Conservation (phyloP, 2,113 vertebrate genomes). For the Scortum barcoo region DNA sequence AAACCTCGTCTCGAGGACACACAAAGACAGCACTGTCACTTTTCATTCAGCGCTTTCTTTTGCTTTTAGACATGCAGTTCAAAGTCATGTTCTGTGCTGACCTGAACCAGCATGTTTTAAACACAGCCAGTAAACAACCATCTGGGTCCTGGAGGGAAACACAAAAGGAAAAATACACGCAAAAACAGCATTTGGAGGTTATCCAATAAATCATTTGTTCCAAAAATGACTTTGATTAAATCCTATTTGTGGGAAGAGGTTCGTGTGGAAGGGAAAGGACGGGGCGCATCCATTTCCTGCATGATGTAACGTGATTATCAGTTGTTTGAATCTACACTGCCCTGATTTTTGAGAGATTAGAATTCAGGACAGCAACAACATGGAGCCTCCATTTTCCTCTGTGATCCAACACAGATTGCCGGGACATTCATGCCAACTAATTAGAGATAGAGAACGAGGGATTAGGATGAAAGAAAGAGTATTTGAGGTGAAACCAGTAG, state of each 20-base stretch:
- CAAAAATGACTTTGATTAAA: constrained; percentile 14
- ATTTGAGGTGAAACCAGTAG: constrained; percentile 38
- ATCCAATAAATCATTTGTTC: constrained; percentile 5
- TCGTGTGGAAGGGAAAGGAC: constrained; percentile 1
- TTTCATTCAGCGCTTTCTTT: constrained; percentile 19
- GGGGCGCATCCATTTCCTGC: constrained; percentile 28
- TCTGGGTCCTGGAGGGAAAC: neutral
- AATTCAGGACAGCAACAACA: constrained; percentile 46
- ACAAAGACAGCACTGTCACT: constrained; percentile 13
- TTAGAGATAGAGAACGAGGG: constrained; percentile 29
- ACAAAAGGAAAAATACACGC: neutral
- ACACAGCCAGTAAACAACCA: neutral
- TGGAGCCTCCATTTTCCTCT: constrained; percentile 13
- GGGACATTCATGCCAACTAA: constrained; percentile 39
- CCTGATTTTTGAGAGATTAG: constrained; percentile 62
- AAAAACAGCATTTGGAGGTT: neutral
- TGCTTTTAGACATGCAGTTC: neutral
- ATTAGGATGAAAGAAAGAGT: constrained; percentile 38
- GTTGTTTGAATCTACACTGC: constrained; percentile 52
- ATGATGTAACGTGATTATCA: constrained; percentile 70
- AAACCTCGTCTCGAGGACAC: constrained; percentile 5
- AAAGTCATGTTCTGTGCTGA: neutral
- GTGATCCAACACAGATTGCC: constrained; percentile 21
- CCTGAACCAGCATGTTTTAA: constrained; percentile 16
- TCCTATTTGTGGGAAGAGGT: constrained; percentile 13